Evolutionary conservation across 2,888 invertebrate species (phyloP), one percentile per base, ranked within the genome.

Genomic region (Campopleginae sp.): DNA sequence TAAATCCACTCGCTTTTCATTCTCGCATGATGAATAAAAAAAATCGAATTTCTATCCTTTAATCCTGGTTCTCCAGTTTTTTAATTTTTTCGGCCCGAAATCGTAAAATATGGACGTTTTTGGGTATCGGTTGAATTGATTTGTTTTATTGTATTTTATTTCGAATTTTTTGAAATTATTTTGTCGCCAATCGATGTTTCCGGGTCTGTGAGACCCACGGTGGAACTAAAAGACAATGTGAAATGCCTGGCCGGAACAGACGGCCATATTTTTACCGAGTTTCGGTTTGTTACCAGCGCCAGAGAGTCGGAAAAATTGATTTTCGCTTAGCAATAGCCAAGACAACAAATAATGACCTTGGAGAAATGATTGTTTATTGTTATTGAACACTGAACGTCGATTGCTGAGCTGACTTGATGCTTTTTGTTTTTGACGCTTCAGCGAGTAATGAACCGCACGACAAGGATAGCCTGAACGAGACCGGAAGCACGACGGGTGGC

Each of bases 381-480:
- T 14, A 14, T 46, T 17, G 4, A 48, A 1, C 0, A 19, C 1
- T 33, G 10, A 19, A 12, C 14, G 3, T 38, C 19, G 31, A 8
- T 61, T n/a, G 19, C 4, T 42, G 14, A 27, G 12, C 10, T 33
- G 2, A 7, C 58, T 75, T 31, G 0, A 61, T 46, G 23, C 0
- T 31, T 51, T 63, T 63, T 38, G 12, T 48, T 4, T 80, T 42
- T 66, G 38, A 63, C 88, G 85, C 89, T 92, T 10, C 92, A 94
- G 94, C 92, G 87, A 94, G 92, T 91, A 94, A 94, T 91, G 94
- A 94, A 86, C 93, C 94, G 72, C 94, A 94, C 75, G 94, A 94
- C 86, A 94, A 93, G 87, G 94, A 94, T 89, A 94, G 94, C 86
- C 89, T 94, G 91, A 94, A 94, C 92, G 94, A 94, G 84, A 94